Percentiles rank a stretch among this genome's conserved stretches.
Evolutionary conservation across 2,797 vertebrate species (phyloP).

Genomic region (Oryzias sinensis): DNA sequence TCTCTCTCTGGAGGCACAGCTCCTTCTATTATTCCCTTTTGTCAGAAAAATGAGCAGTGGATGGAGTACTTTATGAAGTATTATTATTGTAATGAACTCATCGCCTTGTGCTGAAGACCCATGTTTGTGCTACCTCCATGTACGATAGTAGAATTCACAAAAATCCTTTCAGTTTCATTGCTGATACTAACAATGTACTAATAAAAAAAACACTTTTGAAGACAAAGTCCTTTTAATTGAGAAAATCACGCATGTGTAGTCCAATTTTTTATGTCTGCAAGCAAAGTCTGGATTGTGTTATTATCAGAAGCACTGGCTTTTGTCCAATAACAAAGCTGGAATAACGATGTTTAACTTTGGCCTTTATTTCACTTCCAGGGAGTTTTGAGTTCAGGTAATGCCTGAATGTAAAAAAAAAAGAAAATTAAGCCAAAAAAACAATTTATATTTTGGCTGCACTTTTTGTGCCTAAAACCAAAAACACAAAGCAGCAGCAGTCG

Average conservation of each 20-base stretch:
- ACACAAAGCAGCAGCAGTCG: too few relatives aligned
- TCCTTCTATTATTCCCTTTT: conserved; percentile 41
- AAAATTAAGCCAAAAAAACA: too few relatives aligned
- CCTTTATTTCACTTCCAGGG: not conserved
- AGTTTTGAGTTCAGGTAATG: conserved; percentile 3
- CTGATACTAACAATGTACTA: conserved; percentile 16
- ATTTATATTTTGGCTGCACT: too few relatives aligned
- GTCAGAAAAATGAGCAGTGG: conserved; percentile 57
- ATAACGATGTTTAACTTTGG: not conserved
- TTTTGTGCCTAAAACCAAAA: too few relatives aligned
- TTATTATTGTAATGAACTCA: conserved; percentile 52
- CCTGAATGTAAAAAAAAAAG: too few relatives aligned
- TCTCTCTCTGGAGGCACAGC: conserved; percentile 17
- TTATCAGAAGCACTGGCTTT: too few relatives aligned
- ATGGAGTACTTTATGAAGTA: conserved; percentile 39
- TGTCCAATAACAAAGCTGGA: too few relatives aligned
- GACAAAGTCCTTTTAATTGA: conserved; percentile 18
- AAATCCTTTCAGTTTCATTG: conserved; percentile 36
- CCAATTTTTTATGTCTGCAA: too few relatives aligned
- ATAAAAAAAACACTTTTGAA: not conserved
- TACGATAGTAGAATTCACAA: conserved; percentile 49
- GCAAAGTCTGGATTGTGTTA: too few relatives aligned
- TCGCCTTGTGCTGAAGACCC: conserved; percentile 45
- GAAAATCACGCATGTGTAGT: conserved; percentile 5
- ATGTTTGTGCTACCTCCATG: conserved; percentile 51